Conservation (phyloP, 2,113 vertebrate genomes). For the Apodemus speciosus region DNA sequence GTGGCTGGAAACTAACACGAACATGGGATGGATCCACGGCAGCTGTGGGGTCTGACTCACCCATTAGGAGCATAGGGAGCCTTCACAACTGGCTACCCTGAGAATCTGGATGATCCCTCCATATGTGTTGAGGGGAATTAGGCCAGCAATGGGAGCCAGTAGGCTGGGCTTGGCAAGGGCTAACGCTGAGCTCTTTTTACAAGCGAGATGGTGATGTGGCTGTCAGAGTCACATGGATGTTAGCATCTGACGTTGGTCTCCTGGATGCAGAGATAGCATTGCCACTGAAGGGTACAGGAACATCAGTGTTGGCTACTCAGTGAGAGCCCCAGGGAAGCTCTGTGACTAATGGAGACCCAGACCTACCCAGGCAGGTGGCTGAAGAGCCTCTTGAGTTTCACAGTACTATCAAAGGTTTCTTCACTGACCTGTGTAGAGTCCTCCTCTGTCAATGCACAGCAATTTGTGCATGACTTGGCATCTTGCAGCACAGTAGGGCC, state of each 20-base stretch:
- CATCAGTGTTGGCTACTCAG: background rate
- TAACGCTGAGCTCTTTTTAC: background rate
- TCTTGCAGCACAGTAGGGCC: background rate
- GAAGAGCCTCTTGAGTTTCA: background rate
- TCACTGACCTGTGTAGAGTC: background rate
- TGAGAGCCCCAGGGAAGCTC: background rate
- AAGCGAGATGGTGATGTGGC: background rate
- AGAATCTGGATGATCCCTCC: background rate
- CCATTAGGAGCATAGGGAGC: background rate
- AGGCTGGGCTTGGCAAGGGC: background rate
- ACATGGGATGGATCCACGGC: background rate
- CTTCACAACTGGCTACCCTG: background rate
- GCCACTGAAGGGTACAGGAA: background rate
- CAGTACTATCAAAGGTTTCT: background rate
- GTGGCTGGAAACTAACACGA: background rate
- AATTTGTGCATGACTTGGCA: background rate
- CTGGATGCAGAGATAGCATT: background rate
- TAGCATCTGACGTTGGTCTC: background rate
- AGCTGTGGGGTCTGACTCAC: background rate
- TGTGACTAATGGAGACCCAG: no score
- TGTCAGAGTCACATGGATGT: background rate
- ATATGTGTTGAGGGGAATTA: background rate
- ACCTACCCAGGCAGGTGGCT: fast-evolving
- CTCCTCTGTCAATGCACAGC: fast-evolving
- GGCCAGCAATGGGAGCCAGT: background rate